Evolutionary conservation across 2,113 vertebrate species (phyloP), one percentile per base, ranked within the genome.

Genomic region (Anoura caudifer): DNA sequence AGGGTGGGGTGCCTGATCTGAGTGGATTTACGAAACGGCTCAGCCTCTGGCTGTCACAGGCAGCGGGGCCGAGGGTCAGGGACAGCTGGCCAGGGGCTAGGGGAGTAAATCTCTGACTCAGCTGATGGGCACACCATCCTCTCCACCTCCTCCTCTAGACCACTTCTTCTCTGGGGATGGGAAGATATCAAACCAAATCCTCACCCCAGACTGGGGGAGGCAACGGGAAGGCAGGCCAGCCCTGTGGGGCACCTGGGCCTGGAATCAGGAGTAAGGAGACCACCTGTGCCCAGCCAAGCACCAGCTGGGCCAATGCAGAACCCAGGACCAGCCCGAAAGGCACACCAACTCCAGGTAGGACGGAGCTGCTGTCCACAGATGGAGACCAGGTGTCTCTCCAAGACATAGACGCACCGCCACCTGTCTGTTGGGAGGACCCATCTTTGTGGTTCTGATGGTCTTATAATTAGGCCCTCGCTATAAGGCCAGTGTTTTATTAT

Each of bases 1-100:
- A 1, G 0, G 14, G 17, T 0, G 12, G 47, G 14, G 5, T 14
- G 1, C 6, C 67, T 7, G n/a, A 2, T 54, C 10, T 0, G 19
- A 31, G 13, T 0, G 1, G 59, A 22, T 19, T 15, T 12, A 13
- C 9, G 7, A 19, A 15, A 11, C 2, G 12, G 16, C 7, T 22
- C 5, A 11, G 88, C 41, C 33, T 3, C 22, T 24, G n/a, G 5
- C 54, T 20, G n/a, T 2, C 0, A 0, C n/a, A n/a, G n/a, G n/a
- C 36, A 2, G 6, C 28, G 1, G 41, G n/a, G 38, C 28, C 0
- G 24, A 7, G 17, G 24, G 59, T 12, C 59, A 13, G 20, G 59
- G 59, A 61, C 82, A 67, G 7, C 31, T 9, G 45, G 10, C 17
- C 20, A 0, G 4, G 15, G 7, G 36, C 13, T 0, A 0, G 2